Evolutionary conservation across 2,888 invertebrate species (phyloP).

Genomic region (Dasysyrphus tricinctus): DNA sequence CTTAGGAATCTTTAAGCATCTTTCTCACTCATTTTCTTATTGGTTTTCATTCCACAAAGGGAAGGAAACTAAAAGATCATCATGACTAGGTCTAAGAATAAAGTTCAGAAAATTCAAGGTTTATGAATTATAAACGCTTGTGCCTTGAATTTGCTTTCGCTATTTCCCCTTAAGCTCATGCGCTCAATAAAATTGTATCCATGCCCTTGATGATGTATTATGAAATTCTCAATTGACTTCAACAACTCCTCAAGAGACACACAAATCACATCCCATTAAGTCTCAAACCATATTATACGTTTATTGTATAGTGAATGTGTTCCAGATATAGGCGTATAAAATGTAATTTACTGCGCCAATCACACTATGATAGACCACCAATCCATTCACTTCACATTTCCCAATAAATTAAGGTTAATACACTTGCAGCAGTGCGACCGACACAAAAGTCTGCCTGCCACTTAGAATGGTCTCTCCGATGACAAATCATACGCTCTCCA

Average conservation of each 20-base stretch:
- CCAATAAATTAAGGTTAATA: slow-evolving; percentile 59
- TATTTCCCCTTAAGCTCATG: background rate
- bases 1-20: no score
- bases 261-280: slow-evolving; percentile 21
- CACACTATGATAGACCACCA: slow-evolving; percentile 40
- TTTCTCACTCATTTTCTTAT: no score
- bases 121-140: background rate
- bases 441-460: slow-evolving; percentile 11
- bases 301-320: slow-evolving; percentile 6
- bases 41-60: no score
- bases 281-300: background rate
- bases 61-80: no score
- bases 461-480: slow-evolving; percentile 49
- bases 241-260: slow-evolving; percentile 7
- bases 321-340: slow-evolving; percentile 31
- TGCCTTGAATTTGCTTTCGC: background rate
- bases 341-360: slow-evolving; percentile 48
- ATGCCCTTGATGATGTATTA: slow-evolving; percentile 16
- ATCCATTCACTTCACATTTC: slow-evolving; percentile 64
- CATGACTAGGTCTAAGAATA: no score
- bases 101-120: background rate
- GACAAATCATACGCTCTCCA: slow-evolving; percentile 63
- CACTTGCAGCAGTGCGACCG: slow-evolving; percentile 22
- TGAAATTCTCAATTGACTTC: background rate
- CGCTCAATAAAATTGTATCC: background rate